Evolutionary conservation across 1,140 invertebrate species (phyloP).

Genomic region (Drosophila teissieri): DNA sequence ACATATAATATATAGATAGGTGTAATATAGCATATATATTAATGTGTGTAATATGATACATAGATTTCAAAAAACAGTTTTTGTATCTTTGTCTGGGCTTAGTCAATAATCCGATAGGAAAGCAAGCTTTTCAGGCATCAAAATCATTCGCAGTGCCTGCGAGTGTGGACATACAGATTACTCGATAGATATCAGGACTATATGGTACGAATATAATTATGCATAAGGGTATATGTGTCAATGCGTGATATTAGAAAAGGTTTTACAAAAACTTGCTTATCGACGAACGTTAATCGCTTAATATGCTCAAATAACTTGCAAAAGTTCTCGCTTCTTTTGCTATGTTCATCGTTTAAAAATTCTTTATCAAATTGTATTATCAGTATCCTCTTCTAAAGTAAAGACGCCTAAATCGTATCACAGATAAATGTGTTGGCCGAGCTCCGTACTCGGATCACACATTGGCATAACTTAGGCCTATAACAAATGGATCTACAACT

Average conservation of each 20-base stretch:
- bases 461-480: constrained; percentile 70
- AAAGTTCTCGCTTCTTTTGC: constrained; percentile 16
- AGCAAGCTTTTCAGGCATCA: constrained; percentile 60
- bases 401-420: constrained; percentile 75
- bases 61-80: constrained; percentile 51
- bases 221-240: constrained; percentile 34
- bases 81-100: constrained; percentile 10
- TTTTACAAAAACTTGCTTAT: constrained; percentile 65
- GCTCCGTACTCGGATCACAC: constrained; percentile 26
- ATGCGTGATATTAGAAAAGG: constrained; percentile 67
- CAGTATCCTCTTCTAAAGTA: constrained; percentile 46
- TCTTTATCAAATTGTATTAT: constrained; percentile 39
- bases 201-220: constrained; percentile 42
- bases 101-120: constrained; percentile 25
- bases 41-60: constrained; percentile 50
- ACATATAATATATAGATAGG: constrained; percentile 50
- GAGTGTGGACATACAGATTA: constrained; percentile 32
- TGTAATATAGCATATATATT: constrained; percentile 47
- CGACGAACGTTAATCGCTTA: constrained; percentile 37
- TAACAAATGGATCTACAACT: constrained; percentile 51
- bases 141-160: constrained; percentile 38
- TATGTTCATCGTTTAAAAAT: constrained; percentile 16
- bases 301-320: constrained; percentile 21
- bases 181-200: constrained; percentile 36
- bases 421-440: constrained; percentile 70